These are phyloP conservation scores for Sceloporus undulatus DNA, from an alignment of 2,113 vertebrate genomes.

Conservation along the genomic window DNA sequence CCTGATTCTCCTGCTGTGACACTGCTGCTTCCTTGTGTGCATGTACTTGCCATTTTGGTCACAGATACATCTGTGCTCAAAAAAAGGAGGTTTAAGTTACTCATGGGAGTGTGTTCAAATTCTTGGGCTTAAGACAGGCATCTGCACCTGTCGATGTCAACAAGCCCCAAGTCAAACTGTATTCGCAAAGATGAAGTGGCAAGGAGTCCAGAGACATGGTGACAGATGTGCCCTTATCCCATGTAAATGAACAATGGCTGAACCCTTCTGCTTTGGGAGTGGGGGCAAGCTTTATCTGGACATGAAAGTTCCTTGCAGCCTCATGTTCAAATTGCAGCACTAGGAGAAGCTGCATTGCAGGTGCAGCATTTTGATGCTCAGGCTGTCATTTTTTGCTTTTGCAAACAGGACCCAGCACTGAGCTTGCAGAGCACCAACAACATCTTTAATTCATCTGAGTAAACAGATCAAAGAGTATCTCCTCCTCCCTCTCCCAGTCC, in stretches of 20 bases:
- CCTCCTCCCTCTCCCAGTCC: too few species aligned
- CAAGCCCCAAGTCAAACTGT: not conserved
- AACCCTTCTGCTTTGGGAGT: not conserved
- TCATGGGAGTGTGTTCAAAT: not conserved
- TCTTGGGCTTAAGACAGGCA: not conserved
- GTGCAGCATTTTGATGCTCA: not conserved
- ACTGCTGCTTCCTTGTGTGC: not conserved
- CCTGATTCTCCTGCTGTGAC: not conserved
- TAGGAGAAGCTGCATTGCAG: not conserved
- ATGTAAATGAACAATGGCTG: not conserved
- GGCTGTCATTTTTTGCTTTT: not conserved
- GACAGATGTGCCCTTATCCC: not conserved
- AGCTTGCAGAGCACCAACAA: not conserved
- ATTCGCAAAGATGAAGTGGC: not conserved
- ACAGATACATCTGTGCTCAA: not conserved
- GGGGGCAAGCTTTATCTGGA: not conserved
- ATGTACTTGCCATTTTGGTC: not conserved
- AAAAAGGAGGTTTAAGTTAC: not conserved
- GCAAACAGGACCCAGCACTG: not conserved
- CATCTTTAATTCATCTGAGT: conserved; percentile 11
- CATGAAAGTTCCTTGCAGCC: not conserved
- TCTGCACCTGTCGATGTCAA: not conserved
- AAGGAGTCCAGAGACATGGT: not conserved
- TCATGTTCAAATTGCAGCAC: not conserved
- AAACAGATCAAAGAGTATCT: not conserved